Base-by-base conservation (phyloP, 2,888 invertebrate species). In the Ophion slaviceki region DNA sequence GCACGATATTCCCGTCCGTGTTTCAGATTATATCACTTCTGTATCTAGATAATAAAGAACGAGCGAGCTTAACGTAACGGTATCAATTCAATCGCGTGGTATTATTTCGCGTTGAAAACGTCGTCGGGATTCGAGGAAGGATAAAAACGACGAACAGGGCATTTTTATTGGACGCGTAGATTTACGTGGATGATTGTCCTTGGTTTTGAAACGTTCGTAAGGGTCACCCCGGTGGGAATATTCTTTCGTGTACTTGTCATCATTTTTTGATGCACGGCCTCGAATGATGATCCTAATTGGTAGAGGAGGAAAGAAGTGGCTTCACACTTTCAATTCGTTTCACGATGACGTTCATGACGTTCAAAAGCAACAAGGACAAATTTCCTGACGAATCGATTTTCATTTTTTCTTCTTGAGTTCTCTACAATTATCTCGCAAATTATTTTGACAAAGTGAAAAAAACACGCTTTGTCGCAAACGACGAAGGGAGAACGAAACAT, bases 1-100 rank as follows among this genome's bases (percentile, higher is more conserved):
- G 17, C 59, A 67, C 53, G 36, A 67, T 61, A 28, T 32, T 78
- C 72, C 78, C 67, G 78, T 79, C 68, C 78, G 47, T 64, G n/a
- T 64, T 64, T 24, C 2, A 17, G 61, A 32, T 32, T n/a, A 64
- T n/a, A n/a, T 47, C 24, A 47, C 6, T 32, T 40, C 20, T 75
- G 75, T 64, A 75, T 47, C 47, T 53, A 53, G 64, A 64, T 32
- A 75, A 75, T 75, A 75, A 75, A 64, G 64, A 32, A n/a, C 14
- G 28, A 53, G n/a, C 64, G 75, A 32, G 40, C n/a, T 24, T 64
- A 40, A n/a, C 47, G 45, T 53, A 32, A 64, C 32, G 14, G 28
- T 1, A 47, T 28, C 5, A 17, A 8, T 17, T 2, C 11, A 20
- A 47, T 68, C 20, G 6, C 20, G 68, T 7, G 20, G 40, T 72